Evolutionary conservation across 1,140 invertebrate genomes (phyloP).

Genomic region (Hermatobates lingyangjiaoensis): DNA sequence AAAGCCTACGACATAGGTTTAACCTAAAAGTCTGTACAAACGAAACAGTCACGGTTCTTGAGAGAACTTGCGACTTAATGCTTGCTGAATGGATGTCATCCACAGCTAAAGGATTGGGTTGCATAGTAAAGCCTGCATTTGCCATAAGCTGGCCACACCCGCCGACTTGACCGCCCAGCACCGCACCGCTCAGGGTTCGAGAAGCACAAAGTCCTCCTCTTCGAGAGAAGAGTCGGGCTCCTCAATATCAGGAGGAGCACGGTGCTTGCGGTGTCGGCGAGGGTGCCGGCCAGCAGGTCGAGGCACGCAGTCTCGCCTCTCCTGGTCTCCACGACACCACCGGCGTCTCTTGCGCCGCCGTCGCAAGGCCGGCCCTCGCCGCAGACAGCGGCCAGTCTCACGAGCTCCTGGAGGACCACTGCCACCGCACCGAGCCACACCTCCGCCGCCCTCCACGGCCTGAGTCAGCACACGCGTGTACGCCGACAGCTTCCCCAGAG

Average conservation of each 20-base stretch:
- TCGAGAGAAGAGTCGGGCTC: not conserved
- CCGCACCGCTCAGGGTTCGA: too few species aligned
- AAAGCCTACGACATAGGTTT: too few species aligned
- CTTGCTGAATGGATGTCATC: too few species aligned
- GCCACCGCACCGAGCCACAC: constrained; percentile 12
- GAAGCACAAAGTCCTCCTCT: not conserved
- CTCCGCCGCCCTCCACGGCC: constrained; percentile 23
- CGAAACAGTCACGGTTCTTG: too few species aligned
- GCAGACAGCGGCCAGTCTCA: constrained; percentile 4
- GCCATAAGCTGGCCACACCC: too few species aligned
- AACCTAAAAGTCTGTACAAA: too few species aligned
- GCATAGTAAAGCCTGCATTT: too few species aligned
- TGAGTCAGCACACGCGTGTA: constrained; percentile 49
- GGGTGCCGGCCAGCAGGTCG: not conserved
- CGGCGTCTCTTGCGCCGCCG: constrained; percentile 2
- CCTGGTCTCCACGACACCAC: constrained; percentile 3
- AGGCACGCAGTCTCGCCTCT: constrained; percentile 1
- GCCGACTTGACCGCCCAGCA: too few species aligned
- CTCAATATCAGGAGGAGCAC: not conserved
- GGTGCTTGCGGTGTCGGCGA: not conserved
- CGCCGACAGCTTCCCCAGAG: constrained; percentile 46
- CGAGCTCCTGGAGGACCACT: not conserved
- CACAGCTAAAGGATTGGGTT: too few species aligned
- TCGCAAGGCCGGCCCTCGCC: constrained; percentile 2
- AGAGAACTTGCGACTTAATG: too few species aligned